Base-by-base conservation (phyloP, 1,140 invertebrate genomes). In the Macrobrachium rosenbergii region DNA sequence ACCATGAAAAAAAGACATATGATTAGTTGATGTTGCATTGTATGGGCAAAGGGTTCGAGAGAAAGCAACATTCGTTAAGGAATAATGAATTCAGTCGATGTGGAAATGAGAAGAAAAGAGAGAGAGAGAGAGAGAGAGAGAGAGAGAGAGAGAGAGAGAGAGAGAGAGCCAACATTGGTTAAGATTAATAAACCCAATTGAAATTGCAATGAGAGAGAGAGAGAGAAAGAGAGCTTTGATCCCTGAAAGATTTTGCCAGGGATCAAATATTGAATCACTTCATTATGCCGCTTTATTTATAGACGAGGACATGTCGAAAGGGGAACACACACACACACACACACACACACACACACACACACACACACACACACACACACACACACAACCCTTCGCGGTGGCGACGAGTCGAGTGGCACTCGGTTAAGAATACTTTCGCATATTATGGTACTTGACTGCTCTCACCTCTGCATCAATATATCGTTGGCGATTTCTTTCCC, bases 281-380 rank as follows among this genome's bases (percentile, higher is more conserved):
- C 69, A 82, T 82, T 82, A 59, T 82, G 23, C 81, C 69, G 64
- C 58, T 59, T 82, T 72, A 82, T 82, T 82, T 82, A 82, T 59
- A 43, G 64, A 59, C 37, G n/a, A 59, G 43, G 16, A 58, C 81
- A 73, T 69, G 81, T 58, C 3, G 58, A 52, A 52, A 52, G 67
- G 64, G 80, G n/a, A n/a, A 45, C 37, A 37, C 23, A 37, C 16
- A n/a, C 28, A 28, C 37, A 43, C 62, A 81, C 79, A 43, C 63
- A 37, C 28, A 45, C 37, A 37, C 23, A 37, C 52, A 77, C 45
- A 58, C 75, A 23, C n/a, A n/a, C n/a, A n/a, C n/a, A 45, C 37
- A 37, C 23, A 37, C 16, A n/a, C 28, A 28, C 37, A 43, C 62
- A 81, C 79, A 43, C 63, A 37, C 28, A 45, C 37, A 37, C 23